Evolutionary conservation across 2,113 vertebrate genomes (phyloP).

Genomic region (Smithornis capensis): DNA sequence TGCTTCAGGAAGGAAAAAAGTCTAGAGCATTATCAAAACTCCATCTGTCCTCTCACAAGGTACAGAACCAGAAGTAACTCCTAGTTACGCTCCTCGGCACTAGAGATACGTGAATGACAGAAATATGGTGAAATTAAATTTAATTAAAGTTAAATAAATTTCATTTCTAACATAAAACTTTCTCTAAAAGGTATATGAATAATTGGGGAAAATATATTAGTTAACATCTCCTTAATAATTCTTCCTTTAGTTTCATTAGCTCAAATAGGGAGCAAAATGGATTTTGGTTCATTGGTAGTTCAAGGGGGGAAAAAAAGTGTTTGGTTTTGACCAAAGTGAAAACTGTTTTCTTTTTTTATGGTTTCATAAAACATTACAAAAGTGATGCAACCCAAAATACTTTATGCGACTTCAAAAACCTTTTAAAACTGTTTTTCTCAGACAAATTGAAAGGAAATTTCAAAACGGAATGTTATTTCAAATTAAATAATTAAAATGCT

Average conservation of each 20-base stretch:
- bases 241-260: not conserved
- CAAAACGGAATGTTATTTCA: slow-evolving; percentile 32
- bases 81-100: not conserved
- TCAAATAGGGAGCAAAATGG: not conserved
- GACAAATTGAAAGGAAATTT: slow-evolving; percentile 34
- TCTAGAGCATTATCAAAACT: not conserved
- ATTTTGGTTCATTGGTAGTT: not conserved
- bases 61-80: not conserved
- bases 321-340: not conserved
- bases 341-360: not conserved
- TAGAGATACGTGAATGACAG: not conserved
- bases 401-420: slow-evolving; percentile 38
- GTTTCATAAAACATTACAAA: slow-evolving; percentile 9
- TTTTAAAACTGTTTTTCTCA: slow-evolving; percentile 10
- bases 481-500: slow-evolving; percentile 25
- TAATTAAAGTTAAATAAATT: not conserved
- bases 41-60: not conserved
- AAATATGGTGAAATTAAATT: not conserved
- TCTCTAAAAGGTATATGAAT: not conserved
- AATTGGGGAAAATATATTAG: not conserved
- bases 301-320: not conserved
- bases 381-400: slow-evolving; percentile 16
- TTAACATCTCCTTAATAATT: not conserved
- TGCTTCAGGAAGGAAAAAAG: not conserved
- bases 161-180: not conserved